Conservation (phyloP, 2,113 vertebrate genomes). For the Callorhinus ursinus region DNA sequence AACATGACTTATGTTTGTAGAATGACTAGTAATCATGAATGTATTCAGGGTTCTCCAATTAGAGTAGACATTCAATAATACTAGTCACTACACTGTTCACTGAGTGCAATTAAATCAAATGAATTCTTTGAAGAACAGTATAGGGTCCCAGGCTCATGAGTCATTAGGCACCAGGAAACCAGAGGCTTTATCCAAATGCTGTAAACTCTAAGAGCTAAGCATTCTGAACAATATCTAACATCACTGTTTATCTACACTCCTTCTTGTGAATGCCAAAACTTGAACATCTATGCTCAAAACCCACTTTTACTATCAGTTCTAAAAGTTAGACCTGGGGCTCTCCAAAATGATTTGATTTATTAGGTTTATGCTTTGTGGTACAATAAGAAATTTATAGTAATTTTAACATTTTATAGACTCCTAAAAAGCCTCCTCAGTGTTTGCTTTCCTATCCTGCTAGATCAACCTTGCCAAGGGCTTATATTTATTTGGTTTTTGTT, state of each 20-base stretch:
- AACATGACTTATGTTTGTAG: neutral
- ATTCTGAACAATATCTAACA: conserved; percentile 19
- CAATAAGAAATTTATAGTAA: conserved; percentile 47
- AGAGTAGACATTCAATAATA: neutral
- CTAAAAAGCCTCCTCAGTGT: neutral
- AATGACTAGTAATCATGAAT: neutral
- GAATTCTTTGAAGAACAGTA: neutral
- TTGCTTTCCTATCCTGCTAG: neutral
- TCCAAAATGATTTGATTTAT: conserved; percentile 49
- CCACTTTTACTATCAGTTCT: conserved; percentile 1
- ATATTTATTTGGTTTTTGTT: neutral
- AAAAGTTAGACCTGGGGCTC: neutral
- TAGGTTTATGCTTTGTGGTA: neutral
- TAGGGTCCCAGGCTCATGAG: neutral
- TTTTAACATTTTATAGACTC: conserved; percentile 37
- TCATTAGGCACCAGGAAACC: neutral
- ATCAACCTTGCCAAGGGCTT: neutral
- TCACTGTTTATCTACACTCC: conserved; percentile 4
- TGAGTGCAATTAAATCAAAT: neutral
- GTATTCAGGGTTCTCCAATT: neutral
- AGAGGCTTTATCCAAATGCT: neutral
- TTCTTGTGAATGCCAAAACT: conserved; percentile 15
- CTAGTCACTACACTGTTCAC: neutral
- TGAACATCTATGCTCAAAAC: neutral
- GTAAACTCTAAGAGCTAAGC: neutral